These are phyloP conservation scores for Pseudomugil gertrudae DNA, from an alignment of 2,797 vertebrate species.

Conservation along the genomic window DNA sequence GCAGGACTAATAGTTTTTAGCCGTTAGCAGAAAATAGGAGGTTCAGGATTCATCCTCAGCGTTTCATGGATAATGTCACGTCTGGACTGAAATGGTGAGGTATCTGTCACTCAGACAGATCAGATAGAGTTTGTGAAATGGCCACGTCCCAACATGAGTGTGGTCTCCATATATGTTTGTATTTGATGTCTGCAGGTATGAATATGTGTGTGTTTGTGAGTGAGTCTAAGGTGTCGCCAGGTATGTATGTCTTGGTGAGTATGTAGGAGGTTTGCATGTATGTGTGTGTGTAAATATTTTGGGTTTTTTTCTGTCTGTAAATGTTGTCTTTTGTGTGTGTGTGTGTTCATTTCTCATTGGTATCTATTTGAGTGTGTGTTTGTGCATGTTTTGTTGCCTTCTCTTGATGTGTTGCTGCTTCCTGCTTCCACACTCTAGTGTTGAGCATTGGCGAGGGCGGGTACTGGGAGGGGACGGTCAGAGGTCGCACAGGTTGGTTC, in stretches of 20 bases:
- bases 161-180: conserved; percentile 77
- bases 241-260: conserved; percentile 82
- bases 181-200: conserved; percentile 81
- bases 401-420: conserved; percentile 38
- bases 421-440: conserved; percentile 73
- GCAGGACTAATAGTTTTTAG: neutral
- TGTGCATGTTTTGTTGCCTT: neutral
- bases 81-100: neutral
- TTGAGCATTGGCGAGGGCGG: conserved; percentile 92
- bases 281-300: conserved; percentile 30
- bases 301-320: conserved; percentile 42
- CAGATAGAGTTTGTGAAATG: conserved; percentile 33
- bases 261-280: conserved; percentile 74
- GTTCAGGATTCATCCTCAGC: neutral
- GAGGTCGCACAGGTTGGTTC: conserved; percentile 92
- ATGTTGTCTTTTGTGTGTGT: conserved; percentile 33
- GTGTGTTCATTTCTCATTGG: conserved; percentile 39
- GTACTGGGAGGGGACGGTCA: conserved; percentile 94
- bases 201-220: conserved; percentile 83
- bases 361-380: conserved; percentile 25
- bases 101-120: neutral
- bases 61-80: neutral
- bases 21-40: neutral
- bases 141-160: conserved; percentile 57
- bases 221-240: conserved; percentile 80